Evolutionary conservation across 2,888 invertebrate genomes (phyloP).

Genomic region (Cremastobaeus sp.): DNA sequence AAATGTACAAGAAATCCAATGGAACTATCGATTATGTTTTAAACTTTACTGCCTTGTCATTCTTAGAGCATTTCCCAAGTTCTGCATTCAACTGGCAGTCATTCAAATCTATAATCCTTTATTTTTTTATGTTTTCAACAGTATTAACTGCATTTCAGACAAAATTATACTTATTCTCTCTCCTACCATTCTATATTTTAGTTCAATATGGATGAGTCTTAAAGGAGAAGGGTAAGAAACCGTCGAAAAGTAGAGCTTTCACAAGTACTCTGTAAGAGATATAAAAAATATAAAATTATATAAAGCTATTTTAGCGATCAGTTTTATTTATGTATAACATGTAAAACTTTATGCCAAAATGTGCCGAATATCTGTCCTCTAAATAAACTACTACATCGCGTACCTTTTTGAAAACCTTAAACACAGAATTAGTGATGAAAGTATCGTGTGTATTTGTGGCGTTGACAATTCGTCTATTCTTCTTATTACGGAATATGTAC

Average conservation of each 20-base stretch:
- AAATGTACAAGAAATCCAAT: slow-evolving; percentile 27
- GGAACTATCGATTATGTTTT: slow-evolving; percentile 22
- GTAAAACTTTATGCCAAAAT: slow-evolving; percentile 69
- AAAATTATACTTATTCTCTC: too few species aligned
- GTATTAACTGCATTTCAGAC: too few species aligned
- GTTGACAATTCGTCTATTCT: slow-evolving; percentile 59
- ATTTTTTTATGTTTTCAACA: neutral
- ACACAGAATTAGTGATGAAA: slow-evolving; percentile 65
- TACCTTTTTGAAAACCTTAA: slow-evolving; percentile 63
- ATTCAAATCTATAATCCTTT: neutral
- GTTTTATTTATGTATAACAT: slow-evolving; percentile 59
- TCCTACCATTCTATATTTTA: neutral
- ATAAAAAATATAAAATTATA: slow-evolving; percentile 25
- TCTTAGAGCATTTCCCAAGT: slow-evolving; percentile 19
- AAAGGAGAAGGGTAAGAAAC: neutral
- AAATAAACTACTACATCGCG: slow-evolving; percentile 63
- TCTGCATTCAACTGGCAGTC: neutral
- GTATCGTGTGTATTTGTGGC: slow-evolving; percentile 55
- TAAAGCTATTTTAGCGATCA: slow-evolving; percentile 56
- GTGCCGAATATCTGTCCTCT: slow-evolving; percentile 71
- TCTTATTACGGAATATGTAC: slow-evolving; percentile 52
- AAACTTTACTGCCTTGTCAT: slow-evolving; percentile 43
- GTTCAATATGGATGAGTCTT: neutral
- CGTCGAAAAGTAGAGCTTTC: slow-evolving; percentile 42
- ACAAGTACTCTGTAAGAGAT: slow-evolving; percentile 17